Evolutionary conservation across 2,113 vertebrate species (phyloP), one percentile per base, ranked within the genome.

Genomic region (Elephas maximus): DNA sequence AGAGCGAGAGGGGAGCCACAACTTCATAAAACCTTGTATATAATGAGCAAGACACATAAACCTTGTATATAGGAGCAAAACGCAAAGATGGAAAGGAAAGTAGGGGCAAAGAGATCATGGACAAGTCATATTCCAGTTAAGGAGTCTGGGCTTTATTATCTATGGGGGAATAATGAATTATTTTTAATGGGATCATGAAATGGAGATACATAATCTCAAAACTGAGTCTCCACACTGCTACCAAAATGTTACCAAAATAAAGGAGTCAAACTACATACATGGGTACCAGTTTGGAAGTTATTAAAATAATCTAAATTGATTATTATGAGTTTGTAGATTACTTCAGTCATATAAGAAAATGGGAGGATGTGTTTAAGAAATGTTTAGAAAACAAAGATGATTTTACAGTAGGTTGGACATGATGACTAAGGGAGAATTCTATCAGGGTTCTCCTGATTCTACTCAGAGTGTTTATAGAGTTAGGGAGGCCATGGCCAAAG

Each of bases 1-100:
- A 26, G 33, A 62, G 0, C 26, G 3, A 14, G 21, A 28, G 0
- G 15, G 6, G 0, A 48, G 8, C 23, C 3, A 33, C 2, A 45
- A 28, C 2, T 37, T 84, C 41, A 65, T 74, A 48, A 87, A 88
- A 44, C 4, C 28, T 44, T 45, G 7, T 51, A 48, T 18, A 21
- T 28, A 30, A 37, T 15, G 78, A 78, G 5, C 51, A 89, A 51
- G 44, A 26, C 10, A 80, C 15, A 57, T 57, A 57, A 57, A 57
- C 15, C 53, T 57, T 57, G 53, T 57, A 57, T 10, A 1, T 17
- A 88, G n/a, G 0, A 30, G 12, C 0, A 45, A 12, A 57, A 23
- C 8, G 17, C 8, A 63, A 63, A 57, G 2, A 12, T 60, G 14
- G 37, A 85, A 44, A 23, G 1, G 33, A 26, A 60, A 48, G 6